A percentile compares a stretch with the other conserved stretches of the same genome.
phyloP scores from a whole-genome alignment of 2,888 invertebrate genomes.

The Fragum sueziense region DNA sequence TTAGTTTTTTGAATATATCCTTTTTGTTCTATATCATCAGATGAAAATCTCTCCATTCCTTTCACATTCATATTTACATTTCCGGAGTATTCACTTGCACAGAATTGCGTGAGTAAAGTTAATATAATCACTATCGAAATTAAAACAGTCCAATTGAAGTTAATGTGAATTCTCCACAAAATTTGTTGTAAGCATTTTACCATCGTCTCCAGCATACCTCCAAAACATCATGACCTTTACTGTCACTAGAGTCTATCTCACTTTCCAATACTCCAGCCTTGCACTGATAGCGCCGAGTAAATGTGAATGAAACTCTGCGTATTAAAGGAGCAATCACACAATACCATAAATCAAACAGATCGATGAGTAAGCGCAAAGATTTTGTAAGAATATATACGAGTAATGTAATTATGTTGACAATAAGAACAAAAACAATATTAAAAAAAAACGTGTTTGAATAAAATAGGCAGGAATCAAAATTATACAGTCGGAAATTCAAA shows the following conservation, averaged over 20 bases:
- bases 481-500: too few relatives aligned
- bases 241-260: background rate
- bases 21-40: background rate
- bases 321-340: background rate
- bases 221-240: constrained; percentile 19
- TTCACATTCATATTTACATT: background rate
- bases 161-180: constrained; percentile 25
- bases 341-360: background rate
- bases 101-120: background rate
- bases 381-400: background rate
- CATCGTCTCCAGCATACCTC: constrained; percentile 28
- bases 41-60: background rate
- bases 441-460: too few relatives aligned
- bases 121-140: background rate
- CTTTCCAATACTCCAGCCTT: constrained; percentile 9
- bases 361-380: background rate
- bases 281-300: background rate
- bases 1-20: background rate
- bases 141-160: background rate
- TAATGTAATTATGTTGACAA: too few relatives aligned
- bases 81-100: background rate
- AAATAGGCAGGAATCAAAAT: too few relatives aligned
- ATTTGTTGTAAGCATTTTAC: constrained; percentile 37
- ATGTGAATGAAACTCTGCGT: too few relatives aligned
- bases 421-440: too few relatives aligned